Conservation (phyloP, 2,888 invertebrate genomes). For the Eudasyphora cyanicolor region DNA sequence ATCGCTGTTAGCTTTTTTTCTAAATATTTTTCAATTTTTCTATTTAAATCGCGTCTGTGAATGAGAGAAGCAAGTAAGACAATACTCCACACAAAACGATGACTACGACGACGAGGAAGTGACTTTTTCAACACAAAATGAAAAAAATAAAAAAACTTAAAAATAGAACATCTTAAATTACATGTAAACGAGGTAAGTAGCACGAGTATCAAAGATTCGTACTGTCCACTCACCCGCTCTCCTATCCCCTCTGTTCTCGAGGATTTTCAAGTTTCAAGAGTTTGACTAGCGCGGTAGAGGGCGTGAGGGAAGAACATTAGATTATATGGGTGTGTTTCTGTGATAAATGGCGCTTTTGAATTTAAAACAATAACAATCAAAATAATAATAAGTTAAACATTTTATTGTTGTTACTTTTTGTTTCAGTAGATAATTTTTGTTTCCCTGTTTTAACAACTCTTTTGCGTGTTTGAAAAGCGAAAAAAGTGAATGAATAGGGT, state of each 20-base stretch:
- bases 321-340: constrained; percentile 15
- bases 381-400: constrained; percentile 35
- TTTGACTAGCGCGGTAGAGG: neutral
- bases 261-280: no score
- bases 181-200: constrained; percentile 9
- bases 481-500: neutral
- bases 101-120: constrained; percentile 11
- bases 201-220: neutral
- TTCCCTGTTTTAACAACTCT: neutral
- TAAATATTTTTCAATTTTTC: no score
- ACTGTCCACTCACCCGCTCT: no score
- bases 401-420: constrained; percentile 1
- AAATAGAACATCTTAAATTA: constrained; percentile 46
- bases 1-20: no score
- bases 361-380: constrained; percentile 10
- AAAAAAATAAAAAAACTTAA: neutral
- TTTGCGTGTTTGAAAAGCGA: neutral
- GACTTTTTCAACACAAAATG: neutral
- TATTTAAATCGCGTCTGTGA: neutral
- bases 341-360: neutral
- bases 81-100: neutral
- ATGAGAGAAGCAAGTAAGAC: neutral
- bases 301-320: neutral
- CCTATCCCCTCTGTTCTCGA: no score
- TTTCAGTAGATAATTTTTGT: neutral